phyloP scores from a whole-genome alignment of 2,888 invertebrate genomes.

The Drosophila demipolita region DNA sequence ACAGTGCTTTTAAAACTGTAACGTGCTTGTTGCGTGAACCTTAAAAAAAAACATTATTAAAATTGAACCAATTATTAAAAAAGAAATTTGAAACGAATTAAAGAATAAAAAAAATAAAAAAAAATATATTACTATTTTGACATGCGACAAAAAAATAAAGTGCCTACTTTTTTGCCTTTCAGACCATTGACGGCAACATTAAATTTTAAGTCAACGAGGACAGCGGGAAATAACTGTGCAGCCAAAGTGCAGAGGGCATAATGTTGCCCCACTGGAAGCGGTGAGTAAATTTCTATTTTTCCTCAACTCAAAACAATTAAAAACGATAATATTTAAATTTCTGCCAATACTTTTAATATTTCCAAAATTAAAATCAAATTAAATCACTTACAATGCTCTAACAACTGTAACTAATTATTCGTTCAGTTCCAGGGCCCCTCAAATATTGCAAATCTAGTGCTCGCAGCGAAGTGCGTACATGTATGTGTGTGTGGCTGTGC shows the following conservation, averaged over 20 bases:
- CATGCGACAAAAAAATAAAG: slow-evolving; percentile 44
- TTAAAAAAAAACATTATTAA: neutral
- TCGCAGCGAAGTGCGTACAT: neutral
- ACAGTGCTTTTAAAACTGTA: slow-evolving; percentile 40
- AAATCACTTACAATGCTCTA: neutral
- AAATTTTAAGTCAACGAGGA: slow-evolving; percentile 68
- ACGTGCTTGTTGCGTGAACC: slow-evolving; percentile 11
- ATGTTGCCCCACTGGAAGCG: slow-evolving; percentile 85
- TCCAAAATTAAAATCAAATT: neutral
- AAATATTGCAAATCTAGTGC: slow-evolving; percentile 24
- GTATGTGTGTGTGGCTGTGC: neutral
- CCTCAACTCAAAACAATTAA: neutral
- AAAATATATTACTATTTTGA: neutral
- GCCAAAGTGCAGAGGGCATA: slow-evolving; percentile 80
- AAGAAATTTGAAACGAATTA: slow-evolving; percentile 1
- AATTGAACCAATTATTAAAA: neutral
- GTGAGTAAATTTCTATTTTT: slow-evolving; percentile 67
- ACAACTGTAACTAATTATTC: neutral
- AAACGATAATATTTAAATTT: neutral
- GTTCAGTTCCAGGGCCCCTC: slow-evolving; percentile 23
- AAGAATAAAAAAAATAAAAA: neutral
- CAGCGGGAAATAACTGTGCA: slow-evolving; percentile 64
- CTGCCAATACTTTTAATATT: no score
- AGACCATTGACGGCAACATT: slow-evolving; percentile 75
- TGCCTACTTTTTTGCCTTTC: slow-evolving; percentile 65